Evolutionary conservation across 2,797 vertebrate species (phyloP), one percentile per base, ranked within the genome.

Genomic region (Acipenser transmontanus): DNA sequence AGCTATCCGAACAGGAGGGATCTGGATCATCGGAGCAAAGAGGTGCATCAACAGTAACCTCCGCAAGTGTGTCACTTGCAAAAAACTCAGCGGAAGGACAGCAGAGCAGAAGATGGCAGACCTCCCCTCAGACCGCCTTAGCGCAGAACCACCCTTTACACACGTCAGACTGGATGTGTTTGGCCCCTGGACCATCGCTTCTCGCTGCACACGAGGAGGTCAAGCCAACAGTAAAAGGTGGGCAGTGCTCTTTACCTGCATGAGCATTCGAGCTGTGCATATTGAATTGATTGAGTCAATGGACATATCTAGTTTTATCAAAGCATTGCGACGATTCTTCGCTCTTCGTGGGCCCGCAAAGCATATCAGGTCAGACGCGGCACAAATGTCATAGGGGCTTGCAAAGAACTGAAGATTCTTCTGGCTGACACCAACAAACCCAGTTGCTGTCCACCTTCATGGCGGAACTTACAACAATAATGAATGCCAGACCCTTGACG

Each of bases 161-260:
- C 66, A 68, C 20, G 50, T 69, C 17, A 59, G 60, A 11, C 0
- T 70, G 7, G 63, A 69, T 62, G 57, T 72, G 8, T 66, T 69
- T 65, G 67, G 70, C 49, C 67, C 67, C 50, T 68, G 70, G 66
- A 65, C 6, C 13, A 62, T 69, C 9, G 59, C 49, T 47, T 66
- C 47, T 51, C 49, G 49, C 6, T 51, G 13, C 13, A 59, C 64
- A 6, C n/a, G 59, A 59, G 67, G 70, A 20, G 60, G 68, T 47
- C 47, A n/a, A 17, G 65, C 61, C 12, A 66, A 72, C 17, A 68
- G 51, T 14, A 66, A 72, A 17, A 72, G 59, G 59, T 72, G 61
- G 70, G 54, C 63, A 14, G 54, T 72, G 11, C 17, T 70, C 52
- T 69, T 66, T 13, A 69, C 70, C 4, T 65, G 68, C n/a, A 17